phyloP scores from a whole-genome alignment of 92 coral and sea anemone species.

The Palythoa caribaeorum region DNA sequence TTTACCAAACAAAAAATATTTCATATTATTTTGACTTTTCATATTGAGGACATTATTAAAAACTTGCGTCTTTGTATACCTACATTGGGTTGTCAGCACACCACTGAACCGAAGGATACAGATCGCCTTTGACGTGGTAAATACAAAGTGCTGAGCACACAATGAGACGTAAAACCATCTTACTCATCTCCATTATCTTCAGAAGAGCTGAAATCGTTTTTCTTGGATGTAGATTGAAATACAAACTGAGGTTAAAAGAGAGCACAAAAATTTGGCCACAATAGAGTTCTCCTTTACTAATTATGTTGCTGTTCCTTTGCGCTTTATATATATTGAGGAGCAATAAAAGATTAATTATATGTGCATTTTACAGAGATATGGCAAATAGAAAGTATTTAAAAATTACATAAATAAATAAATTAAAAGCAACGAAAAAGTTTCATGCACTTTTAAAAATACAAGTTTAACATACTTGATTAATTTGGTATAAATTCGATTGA shows the following conservation, averaged over 20 bases:
- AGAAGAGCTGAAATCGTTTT: background rate
- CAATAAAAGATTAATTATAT: no score
- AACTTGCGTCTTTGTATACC: background rate
- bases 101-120: slow-evolving; percentile 1
- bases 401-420: no score
- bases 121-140: background rate
- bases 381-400: no score
- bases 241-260: background rate
- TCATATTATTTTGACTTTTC: background rate
- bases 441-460: no score
- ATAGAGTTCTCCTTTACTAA: background rate
- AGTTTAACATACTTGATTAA: no score
- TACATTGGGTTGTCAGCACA: background rate
- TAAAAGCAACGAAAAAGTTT: no score
- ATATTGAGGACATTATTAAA: background rate
- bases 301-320: background rate
- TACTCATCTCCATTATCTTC: background rate
- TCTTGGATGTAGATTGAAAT: background rate
- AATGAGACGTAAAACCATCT: background rate
- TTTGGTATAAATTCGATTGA: no score
- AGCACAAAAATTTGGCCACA: background rate
- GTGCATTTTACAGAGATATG: no score
- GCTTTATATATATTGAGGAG: background rate
- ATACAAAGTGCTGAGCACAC: background rate
- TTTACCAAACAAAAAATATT: background rate